A percentile compares a stretch with the other conserved stretches of the same genome.
Evolutionary conservation across 2,797 vertebrate species (phyloP).

Genomic region (Spinibarbus caldwelli): DNA sequence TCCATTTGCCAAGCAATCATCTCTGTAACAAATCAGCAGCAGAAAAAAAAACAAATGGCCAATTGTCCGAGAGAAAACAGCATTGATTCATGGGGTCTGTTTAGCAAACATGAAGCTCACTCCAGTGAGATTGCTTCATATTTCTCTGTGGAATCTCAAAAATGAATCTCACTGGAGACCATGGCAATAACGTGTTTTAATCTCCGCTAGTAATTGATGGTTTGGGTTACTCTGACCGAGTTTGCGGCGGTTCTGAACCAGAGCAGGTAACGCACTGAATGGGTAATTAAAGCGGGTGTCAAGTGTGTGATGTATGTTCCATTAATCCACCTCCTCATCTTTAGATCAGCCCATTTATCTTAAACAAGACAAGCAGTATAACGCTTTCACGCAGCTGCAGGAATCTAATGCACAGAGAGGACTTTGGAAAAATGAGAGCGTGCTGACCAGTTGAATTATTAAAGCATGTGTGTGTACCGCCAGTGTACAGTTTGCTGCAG

Average conservation of each 20-base stretch:
- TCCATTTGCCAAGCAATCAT: slow-evolving; percentile 4
- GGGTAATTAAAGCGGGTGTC: slow-evolving; percentile 53
- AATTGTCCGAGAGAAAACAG: background rate
- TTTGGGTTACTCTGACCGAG: background rate
- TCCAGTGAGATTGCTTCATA: slow-evolving; percentile 22
- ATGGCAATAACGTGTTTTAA: slow-evolving; percentile 20
- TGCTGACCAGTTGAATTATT: slow-evolving; percentile 9
- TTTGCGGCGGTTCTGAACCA: background rate
- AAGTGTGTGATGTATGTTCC: slow-evolving; percentile 42
- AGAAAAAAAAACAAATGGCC: background rate
- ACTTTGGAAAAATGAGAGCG: background rate
- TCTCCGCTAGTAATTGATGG: slow-evolving; percentile 33
- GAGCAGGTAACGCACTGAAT: slow-evolving; percentile 33
- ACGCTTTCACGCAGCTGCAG: background rate
- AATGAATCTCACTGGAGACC: slow-evolving; percentile 36
- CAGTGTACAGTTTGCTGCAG: background rate
- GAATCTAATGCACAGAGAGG: background rate
- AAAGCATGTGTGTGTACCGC: background rate
- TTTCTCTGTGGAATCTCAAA: slow-evolving; percentile 38
- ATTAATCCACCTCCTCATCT: slow-evolving; percentile 47
- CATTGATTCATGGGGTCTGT: background rate
- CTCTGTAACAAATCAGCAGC: background rate
- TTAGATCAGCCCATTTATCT: slow-evolving; percentile 50
- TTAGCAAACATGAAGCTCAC: slow-evolving; percentile 23
- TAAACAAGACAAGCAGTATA: slow-evolving; percentile 16